Base-by-base conservation (phyloP, 2,797 vertebrate genomes). In the Poecilia wingei region DNA sequence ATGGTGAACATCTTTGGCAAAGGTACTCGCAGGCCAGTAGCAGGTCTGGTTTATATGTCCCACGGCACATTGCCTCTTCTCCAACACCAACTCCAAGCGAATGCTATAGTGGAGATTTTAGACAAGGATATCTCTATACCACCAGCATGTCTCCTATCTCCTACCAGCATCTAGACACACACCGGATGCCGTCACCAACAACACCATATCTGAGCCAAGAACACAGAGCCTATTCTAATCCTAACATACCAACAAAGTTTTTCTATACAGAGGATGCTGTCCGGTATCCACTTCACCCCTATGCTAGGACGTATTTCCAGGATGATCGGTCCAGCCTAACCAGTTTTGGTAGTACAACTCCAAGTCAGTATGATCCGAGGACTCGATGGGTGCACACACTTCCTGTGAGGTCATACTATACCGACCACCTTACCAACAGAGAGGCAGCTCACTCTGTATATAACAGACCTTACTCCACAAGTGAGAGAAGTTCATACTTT, bases 11-110 rank as follows among this genome's bases (percentile, higher is more conserved):
- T 51, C 88, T 84, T 0, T 98, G 97, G 96, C 95, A 96, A 80
- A 96, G 96, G 31, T 88, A 94, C 0, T 94, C 95, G 0, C 94
- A 95, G 75, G 95, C 95, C 51, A 92, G 95, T 1, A 86, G 94
- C 79, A 96, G 93, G 79, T 95, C 96, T 81, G 96, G 96, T 84
- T 93, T 98, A 87, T 96, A 96, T 0, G 96, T 97, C 83, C 98
- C 97, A 0, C 95, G 95, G 28, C 97, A 96, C 78, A 83, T 90
- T 8, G 91, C 95, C 13, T 86, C 94, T 13, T 97, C 97, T 64
- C 97, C 97, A 89, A 99, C 97, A 0, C 97, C 97, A 51, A 98
- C 97, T 4, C 97, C 97, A 43, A 98, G 97, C 0, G 98, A 98
- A 81, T 97, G 96, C 69, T 98, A 97, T 92, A 97, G 97, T 13